Percentiles rank a stretch among this genome's conserved stretches.
Evolutionary conservation across 1,140 invertebrate species (phyloP).

Genomic region (Gonioctena quinquepunctata): DNA sequence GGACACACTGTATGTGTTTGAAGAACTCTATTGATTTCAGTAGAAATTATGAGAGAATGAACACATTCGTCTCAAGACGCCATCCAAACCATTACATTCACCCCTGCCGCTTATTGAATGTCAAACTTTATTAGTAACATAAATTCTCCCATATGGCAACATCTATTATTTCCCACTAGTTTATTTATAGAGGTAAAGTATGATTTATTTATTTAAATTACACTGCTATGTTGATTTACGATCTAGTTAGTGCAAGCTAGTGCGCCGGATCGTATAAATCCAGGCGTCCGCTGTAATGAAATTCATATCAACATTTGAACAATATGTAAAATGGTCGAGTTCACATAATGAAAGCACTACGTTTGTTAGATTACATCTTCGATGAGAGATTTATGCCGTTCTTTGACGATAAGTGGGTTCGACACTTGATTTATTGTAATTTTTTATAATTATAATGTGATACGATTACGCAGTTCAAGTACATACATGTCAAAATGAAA

Average conservation of each 20-base stretch:
- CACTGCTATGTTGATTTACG: slow-evolving; percentile 17
- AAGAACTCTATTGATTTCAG: too few species aligned
- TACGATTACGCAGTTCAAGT: too few species aligned
- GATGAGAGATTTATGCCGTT: not conserved
- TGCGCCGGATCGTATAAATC: slow-evolving; percentile 1
- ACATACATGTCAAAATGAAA: too few species aligned
- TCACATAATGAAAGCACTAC: not conserved
- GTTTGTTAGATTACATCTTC: not conserved
- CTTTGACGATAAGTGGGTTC: not conserved
- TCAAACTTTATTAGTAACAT: slow-evolving; percentile 13
- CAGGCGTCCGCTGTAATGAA: not conserved
- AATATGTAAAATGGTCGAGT: not conserved
- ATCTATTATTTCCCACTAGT: slow-evolving; percentile 13
- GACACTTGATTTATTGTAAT: not conserved
- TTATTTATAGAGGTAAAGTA: slow-evolving; percentile 18
- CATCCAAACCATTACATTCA: not conserved
- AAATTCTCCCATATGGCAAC: slow-evolving; percentile 10
- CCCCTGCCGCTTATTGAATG: slow-evolving; percentile 13
- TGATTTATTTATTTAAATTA: slow-evolving; percentile 22
- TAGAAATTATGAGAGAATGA: not conserved
- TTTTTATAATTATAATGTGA: too few species aligned
- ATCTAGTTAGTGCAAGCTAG: slow-evolving; percentile 5
- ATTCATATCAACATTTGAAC: not conserved
- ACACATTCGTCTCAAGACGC: not conserved
- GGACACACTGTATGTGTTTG: too few species aligned